A percentile compares a stretch with the other conserved stretches of the same genome.
phyloP scores from a whole-genome alignment of 2,113 vertebrate species.

The Petrocephalus microphthalmus region DNA sequence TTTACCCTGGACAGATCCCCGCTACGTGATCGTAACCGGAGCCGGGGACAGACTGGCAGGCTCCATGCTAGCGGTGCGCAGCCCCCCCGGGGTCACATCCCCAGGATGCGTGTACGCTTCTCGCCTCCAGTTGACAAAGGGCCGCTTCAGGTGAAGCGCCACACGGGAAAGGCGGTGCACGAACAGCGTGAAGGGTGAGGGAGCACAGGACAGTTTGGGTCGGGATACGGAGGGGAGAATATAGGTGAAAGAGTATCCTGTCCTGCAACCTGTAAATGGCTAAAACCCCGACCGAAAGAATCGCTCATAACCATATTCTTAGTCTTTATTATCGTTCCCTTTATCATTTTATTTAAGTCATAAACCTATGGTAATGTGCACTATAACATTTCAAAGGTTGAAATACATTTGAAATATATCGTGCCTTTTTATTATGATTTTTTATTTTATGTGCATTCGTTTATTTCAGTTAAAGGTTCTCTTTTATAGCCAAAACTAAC shows the following conservation, averaged over 20 bases:
- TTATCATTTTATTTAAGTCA: neutral
- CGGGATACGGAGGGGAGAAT: neutral
- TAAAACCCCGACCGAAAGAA: neutral
- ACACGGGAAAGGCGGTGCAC: neutral
- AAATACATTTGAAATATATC: neutral
- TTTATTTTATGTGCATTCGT: too few relatives aligned
- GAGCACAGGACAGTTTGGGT: neutral
- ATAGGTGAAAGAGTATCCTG: neutral
- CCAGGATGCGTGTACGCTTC: neutral
- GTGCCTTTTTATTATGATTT: neutral
- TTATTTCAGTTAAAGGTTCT: too few relatives aligned
- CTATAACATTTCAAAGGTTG: neutral
- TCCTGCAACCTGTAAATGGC: neutral
- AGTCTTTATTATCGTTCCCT: neutral
- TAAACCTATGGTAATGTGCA: neutral
- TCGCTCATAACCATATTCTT: neutral
- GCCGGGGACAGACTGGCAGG: neutral
- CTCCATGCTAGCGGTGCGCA: neutral
- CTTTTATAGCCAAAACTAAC: too few relatives aligned
- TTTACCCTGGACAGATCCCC: too few relatives aligned
- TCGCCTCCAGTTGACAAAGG: neutral
- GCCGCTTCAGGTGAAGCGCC: neutral
- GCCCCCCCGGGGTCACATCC: neutral
- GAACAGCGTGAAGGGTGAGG: neutral
- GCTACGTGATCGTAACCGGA: conserved; percentile 6